Conservation (phyloP, 1,140 invertebrate species). For the Euwallacea fornicatus region DNA sequence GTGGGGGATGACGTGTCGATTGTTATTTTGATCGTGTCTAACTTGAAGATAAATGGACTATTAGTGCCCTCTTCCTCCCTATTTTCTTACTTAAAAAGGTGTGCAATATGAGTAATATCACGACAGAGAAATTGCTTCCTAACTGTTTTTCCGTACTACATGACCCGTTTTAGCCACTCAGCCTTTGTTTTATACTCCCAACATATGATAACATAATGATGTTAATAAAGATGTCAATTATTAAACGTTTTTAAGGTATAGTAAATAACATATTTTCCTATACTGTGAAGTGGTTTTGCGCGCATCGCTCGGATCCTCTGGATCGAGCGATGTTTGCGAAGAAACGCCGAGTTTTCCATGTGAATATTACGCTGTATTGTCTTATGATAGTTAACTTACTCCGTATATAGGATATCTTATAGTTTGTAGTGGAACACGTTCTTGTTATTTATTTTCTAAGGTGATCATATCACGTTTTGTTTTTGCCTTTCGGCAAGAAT, state of each 20-base stretch:
- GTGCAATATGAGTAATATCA: too few species aligned
- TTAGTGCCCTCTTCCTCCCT: too few species aligned
- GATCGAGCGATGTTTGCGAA: background rate
- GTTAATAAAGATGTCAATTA: conserved; percentile 6
- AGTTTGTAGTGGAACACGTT: conserved; percentile 11
- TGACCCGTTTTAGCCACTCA: background rate
- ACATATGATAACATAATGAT: conserved; percentile 2
- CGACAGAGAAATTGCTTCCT: too few species aligned
- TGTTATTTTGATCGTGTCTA: too few species aligned
- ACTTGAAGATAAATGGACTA: too few species aligned
- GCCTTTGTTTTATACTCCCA: background rate
- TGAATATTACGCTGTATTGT: conserved; percentile 7
- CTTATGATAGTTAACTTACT: conserved; percentile 8
- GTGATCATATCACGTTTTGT: conserved; percentile 26
- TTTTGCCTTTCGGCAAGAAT: conserved; percentile 4
- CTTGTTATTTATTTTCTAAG: conserved; percentile 22
- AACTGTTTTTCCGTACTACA: too few species aligned
- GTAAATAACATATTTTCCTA: conserved; percentile 5
- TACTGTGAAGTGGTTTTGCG: background rate
- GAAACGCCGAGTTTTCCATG: background rate
- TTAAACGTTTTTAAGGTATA: background rate
- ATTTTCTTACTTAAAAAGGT: too few species aligned
- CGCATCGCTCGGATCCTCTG: background rate
- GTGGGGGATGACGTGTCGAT: too few species aligned
- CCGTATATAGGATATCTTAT: background rate